These are phyloP conservation scores for Anarsia innoxiella DNA, from an alignment of 2,888 invertebrate species.

Conservation along the genomic window DNA sequence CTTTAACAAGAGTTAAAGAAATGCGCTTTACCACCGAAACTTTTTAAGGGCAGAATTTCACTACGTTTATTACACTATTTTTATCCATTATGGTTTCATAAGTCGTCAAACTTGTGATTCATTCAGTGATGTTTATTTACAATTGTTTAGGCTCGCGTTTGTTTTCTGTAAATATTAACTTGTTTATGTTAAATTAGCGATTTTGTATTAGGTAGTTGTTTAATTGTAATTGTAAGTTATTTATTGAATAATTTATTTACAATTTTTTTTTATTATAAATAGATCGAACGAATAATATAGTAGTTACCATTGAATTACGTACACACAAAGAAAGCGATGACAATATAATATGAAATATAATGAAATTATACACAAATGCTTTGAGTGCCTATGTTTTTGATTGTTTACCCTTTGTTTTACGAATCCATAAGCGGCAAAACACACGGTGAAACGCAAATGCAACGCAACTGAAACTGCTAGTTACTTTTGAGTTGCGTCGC, in stretches of 20 bases:
- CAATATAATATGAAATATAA: slow-evolving; percentile 17
- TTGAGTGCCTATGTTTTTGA: slow-evolving; percentile 24
- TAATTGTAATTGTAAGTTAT: slow-evolving; percentile 36
- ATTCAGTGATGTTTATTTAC: neutral
- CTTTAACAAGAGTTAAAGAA: no score
- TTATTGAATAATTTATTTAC: slow-evolving; percentile 38
- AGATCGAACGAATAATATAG: slow-evolving; percentile 19
- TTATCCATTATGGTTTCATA: neutral
- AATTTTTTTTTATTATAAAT: slow-evolving; percentile 26
- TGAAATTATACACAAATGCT: slow-evolving; percentile 25
- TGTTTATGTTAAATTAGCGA: slow-evolving; percentile 16
- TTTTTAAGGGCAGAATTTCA: slow-evolving; percentile 6
- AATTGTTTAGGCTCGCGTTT: slow-evolving; percentile 32
- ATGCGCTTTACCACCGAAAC: slow-evolving; percentile 17
- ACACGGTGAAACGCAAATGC: no score
- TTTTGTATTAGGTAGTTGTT: slow-evolving; percentile 7
- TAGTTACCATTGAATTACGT: slow-evolving; percentile 30
- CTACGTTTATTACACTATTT: neutral
- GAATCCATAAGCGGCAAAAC: no score
- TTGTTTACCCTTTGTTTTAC: no score
- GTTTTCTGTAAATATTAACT: slow-evolving; percentile 53
- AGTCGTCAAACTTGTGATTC: neutral
- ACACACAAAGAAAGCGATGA: slow-evolving; percentile 19
- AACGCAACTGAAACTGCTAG: no score
- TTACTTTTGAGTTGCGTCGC: no score